Percentiles rank a stretch among this genome's conserved stretches.
phyloP scores from a whole-genome alignment of 2,888 invertebrate genomes.

The Ceramica pisi region DNA sequence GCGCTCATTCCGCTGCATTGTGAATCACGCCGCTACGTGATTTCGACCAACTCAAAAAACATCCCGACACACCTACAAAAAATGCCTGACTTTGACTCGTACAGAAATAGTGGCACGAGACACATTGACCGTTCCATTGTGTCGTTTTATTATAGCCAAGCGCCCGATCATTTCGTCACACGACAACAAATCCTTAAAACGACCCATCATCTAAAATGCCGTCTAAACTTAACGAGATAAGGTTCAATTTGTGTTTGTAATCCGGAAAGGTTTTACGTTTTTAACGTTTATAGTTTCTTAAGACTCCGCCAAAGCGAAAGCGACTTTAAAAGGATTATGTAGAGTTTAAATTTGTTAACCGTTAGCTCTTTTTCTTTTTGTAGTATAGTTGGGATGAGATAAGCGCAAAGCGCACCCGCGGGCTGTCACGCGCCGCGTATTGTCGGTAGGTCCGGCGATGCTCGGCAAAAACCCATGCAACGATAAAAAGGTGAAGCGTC shows the following conservation, averaged over 20 bases:
- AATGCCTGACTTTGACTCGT: conserved; percentile 71
- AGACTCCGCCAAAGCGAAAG: conserved; percentile 13
- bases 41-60: conserved; percentile 79
- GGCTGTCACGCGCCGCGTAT: conserved; percentile 87
- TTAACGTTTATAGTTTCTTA: conserved; percentile 55
- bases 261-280: conserved; percentile 55
- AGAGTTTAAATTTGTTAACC: conserved; percentile 64
- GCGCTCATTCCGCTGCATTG: conserved; percentile 70
- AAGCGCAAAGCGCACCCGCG: conserved; percentile 85
- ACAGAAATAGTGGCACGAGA: conserved; percentile 88
- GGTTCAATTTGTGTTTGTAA: conserved; percentile 60
- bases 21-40: conserved; percentile 78
- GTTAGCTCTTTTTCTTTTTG: conserved; percentile 71
- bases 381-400: conserved; percentile 74
- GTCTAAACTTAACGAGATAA: conserved; percentile 56
- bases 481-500: conserved; percentile 76
- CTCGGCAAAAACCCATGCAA: conserved; percentile 77
- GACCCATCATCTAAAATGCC: conserved; percentile 56
- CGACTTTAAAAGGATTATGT: conserved; percentile 2
- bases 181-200: conserved; percentile 75
- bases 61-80: conserved; percentile 72
- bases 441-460: conserved; percentile 73
- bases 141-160: conserved; percentile 80
- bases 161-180: conserved; percentile 81
- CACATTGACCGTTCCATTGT: conserved; percentile 86